Base-by-base conservation (phyloP, 2,888 invertebrate species). In the Andricus curvator region DNA sequence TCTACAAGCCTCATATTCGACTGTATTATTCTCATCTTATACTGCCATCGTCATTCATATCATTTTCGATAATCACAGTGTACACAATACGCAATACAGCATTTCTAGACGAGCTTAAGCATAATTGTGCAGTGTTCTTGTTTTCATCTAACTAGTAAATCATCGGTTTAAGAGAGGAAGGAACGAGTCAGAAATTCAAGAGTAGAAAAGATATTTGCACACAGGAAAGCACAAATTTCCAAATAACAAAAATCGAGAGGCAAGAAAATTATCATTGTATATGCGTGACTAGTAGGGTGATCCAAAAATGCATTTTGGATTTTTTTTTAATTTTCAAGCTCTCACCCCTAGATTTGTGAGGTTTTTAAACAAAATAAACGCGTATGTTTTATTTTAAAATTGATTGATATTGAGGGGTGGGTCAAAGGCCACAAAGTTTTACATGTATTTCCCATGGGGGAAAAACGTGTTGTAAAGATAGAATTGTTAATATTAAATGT, bases 121-220 rank as follows among this genome's bases (percentile, higher is more conserved):
- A 83, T 81, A 81, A 79, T 62, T 78, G 82, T 83, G 79, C 81
- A 78, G 80, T 82, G 83, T 83, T 79, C 66, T 80, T 56, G 56
- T 80, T 80, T 80, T 77, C 25, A 48, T 74, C 78, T 81, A 82
- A 82, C 80, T 78, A 29, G 56, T 11, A 67, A 77, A 77, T 44
- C 37, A 78, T 62, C 78, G 44, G 6, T 74, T 74, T 48, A 60
- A 67, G 76, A 78, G 25, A 78, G 66, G 67, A 80, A 67, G 56
- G 77, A 33, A 37, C n/a, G 33, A 74, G 74, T 74, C 56, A 74
- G 74, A 60, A 74, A 74, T 60, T n/a, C 20, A 8, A 33, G 33
- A 13, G n/a, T 74, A 51, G 0, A 25, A 33, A 22, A 67, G 5
- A 67, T 41, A 37, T 67, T 67, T 41, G 9, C 60, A 60, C 22